phyloP scores from a whole-genome alignment of 2,797 vertebrate genomes.

The Etheostoma perlongum region DNA sequence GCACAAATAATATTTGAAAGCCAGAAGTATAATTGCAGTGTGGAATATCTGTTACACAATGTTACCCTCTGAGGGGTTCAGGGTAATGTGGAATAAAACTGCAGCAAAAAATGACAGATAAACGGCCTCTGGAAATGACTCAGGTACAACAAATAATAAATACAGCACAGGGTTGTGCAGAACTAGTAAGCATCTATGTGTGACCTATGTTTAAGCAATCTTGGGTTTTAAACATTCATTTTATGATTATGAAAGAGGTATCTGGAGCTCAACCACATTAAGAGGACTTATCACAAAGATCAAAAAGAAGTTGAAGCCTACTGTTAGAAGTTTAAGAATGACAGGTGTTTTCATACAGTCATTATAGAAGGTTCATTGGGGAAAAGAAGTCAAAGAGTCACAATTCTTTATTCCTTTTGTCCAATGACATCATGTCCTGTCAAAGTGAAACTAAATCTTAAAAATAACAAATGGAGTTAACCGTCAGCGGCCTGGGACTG shows the following conservation, averaged over 20 bases:
- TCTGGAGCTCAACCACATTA: constrained; percentile 15
- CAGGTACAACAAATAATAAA: constrained; percentile 60
- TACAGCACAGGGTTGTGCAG: constrained; percentile 9
- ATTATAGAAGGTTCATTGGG: constrained; percentile 33
- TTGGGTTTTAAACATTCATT: neutral
- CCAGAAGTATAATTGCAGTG: constrained; percentile 70
- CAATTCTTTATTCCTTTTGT: constrained; percentile 52
- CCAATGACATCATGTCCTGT: constrained; percentile 78
- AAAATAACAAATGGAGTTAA: constrained; percentile 73
- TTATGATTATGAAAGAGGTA: constrained; percentile 20
- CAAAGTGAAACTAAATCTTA: constrained; percentile 76
- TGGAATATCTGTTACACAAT: constrained; percentile 81
- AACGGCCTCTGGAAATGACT: constrained; percentile 59
- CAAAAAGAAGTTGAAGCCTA: constrained; percentile 14
- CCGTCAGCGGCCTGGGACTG: constrained; percentile 54
- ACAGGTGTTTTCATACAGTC: constrained; percentile 50
- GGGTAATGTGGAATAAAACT: constrained; percentile 75
- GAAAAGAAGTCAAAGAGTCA: constrained; percentile 54
- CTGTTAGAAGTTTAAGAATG: constrained; percentile 27
- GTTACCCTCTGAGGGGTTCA: constrained; percentile 67
- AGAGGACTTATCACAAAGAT: constrained; percentile 9
- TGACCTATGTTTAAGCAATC: constrained; percentile 4
- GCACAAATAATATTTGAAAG: constrained; percentile 71
- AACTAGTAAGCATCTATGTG: constrained; percentile 7
- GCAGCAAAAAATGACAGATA: constrained; percentile 55